A percentile compares a stretch with the other conserved stretches of the same genome.
Conservation (phyloP, 2,888 invertebrate species). For the Philhelius pedissequus region DNA sequence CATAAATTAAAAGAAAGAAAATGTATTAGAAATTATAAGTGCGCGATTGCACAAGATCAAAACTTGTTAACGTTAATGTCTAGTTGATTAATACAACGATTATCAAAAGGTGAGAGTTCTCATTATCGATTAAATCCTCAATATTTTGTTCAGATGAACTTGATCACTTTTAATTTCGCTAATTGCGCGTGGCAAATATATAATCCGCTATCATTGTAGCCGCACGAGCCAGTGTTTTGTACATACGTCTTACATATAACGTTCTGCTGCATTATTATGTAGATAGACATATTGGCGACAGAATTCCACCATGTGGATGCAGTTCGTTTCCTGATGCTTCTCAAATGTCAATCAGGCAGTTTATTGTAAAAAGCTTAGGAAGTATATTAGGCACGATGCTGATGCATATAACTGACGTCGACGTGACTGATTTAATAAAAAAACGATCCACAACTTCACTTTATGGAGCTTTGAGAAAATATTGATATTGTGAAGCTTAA, state of each 20-base stretch:
- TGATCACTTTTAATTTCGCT: conserved; percentile 12
- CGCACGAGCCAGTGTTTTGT: neutral
- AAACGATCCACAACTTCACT: neutral
- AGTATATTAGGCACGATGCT: conserved; percentile 4
- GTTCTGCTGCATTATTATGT: neutral
- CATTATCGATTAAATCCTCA: neutral
- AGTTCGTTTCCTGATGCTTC: conserved; percentile 3
- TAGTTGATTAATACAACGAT: neutral
- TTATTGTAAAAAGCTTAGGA: neutral
- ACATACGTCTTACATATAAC: neutral
- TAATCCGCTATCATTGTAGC: neutral
- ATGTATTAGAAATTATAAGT: neutral
- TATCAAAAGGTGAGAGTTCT: neutral
- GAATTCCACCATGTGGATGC: neutral
- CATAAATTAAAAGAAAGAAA: neutral
- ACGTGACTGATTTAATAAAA: neutral
- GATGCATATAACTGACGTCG: neutral
- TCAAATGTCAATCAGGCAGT: neutral
- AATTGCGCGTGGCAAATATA: conserved; percentile 3
- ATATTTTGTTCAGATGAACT: neutral
- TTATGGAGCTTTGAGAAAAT: conserved; percentile 3
- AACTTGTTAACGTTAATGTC: neutral
- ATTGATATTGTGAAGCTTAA: neutral
- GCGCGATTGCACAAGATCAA: neutral
- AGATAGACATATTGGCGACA: neutral